Conservation (phyloP, 2,113 vertebrate species). For the Polypterus senegalus region DNA sequence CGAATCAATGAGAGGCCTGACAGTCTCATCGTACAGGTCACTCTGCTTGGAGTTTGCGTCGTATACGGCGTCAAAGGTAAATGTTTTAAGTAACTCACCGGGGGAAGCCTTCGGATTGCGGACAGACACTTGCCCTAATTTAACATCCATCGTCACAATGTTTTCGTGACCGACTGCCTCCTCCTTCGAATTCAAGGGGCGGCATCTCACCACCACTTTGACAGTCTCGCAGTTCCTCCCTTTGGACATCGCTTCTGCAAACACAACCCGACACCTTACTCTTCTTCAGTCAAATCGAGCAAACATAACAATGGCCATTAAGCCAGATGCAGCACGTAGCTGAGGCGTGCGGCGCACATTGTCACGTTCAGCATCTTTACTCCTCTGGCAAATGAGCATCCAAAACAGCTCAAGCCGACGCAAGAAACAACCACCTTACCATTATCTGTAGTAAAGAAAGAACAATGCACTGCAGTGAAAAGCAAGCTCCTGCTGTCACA, state of each 20-base stretch:
- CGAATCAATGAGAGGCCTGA: conserved; percentile 78
- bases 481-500: too few relatives aligned
- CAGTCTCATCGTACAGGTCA: conserved; percentile 80
- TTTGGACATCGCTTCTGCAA: conserved; percentile 41
- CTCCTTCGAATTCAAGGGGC: conserved; percentile 71
- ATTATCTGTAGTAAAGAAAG: too few relatives aligned
- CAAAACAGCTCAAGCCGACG: too few relatives aligned
- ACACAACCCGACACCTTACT: too few relatives aligned
- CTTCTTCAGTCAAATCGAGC: too few relatives aligned
- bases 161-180: conserved; percentile 51
- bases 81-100: conserved; percentile 74
- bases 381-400: too few relatives aligned
- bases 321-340: too few relatives aligned
- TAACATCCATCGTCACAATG: conserved; percentile 70
- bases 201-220: conserved; percentile 86
- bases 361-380: too few relatives aligned
- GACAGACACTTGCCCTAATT: conserved; percentile 80
- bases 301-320: too few relatives aligned
- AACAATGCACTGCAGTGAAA: too few relatives aligned
- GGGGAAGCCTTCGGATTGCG: conserved; percentile 63
- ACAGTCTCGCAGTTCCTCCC: conserved; percentile 66
- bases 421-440: too few relatives aligned
- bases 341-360: too few relatives aligned
- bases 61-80: conserved; percentile 89
- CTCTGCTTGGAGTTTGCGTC: conserved; percentile 70